phyloP scores from a whole-genome alignment of 53 echinoderm and acorn worm species.

The Mesocentrotus franciscanus region DNA sequence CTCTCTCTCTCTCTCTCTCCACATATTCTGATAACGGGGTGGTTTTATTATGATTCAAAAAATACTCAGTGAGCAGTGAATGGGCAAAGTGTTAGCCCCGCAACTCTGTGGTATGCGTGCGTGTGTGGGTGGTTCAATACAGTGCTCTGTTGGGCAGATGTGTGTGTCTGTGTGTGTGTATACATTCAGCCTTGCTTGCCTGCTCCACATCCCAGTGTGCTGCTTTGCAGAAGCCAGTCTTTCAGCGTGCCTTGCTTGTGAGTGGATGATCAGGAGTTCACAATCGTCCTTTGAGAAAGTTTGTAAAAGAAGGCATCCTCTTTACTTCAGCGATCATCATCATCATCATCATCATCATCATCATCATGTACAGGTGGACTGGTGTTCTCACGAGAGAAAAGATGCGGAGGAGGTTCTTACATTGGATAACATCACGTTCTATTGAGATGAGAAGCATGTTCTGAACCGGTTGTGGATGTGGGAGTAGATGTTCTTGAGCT shows the following conservation, averaged over 20 bases:
- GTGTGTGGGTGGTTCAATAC: background rate
- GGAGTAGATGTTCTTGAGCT: background rate
- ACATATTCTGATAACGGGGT: background rate
- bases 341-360: too few species aligned
- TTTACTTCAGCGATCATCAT: background rate
- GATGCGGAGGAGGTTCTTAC: background rate
- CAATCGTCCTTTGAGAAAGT: background rate
- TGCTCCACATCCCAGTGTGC: background rate
- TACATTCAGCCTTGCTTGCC: background rate
- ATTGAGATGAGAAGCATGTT: background rate
- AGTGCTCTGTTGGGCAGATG: background rate
- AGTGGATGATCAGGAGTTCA: background rate
- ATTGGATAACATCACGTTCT: background rate
- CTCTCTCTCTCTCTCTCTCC: background rate
- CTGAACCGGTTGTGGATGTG: background rate
- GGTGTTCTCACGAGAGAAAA: background rate
- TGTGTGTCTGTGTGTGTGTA: background rate
- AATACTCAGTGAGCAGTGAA: background rate
- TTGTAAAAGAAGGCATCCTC: background rate
- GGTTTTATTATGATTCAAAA: slow-evolving; percentile 34
- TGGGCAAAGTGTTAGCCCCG: background rate
- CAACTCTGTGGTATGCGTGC: background rate
- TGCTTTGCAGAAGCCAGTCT: background rate
- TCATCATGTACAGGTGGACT: background rate
- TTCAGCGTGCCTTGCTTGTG: background rate